Evolutionary conservation across 2,797 vertebrate genomes (phyloP), one percentile per base, ranked within the genome.

Genomic region (Dendrocincla tyrannina): DNA sequence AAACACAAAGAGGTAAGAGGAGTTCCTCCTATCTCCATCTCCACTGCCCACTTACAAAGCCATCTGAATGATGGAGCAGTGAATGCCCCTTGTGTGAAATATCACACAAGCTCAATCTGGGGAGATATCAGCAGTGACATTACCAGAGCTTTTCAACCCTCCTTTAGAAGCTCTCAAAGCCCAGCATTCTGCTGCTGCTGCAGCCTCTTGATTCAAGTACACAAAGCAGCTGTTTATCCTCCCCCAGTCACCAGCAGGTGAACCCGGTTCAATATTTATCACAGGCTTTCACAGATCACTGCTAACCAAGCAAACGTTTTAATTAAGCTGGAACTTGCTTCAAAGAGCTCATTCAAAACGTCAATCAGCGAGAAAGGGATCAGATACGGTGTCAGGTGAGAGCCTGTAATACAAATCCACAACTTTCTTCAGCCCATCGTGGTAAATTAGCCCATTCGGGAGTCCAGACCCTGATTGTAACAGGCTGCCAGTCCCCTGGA

Each of bases 231-330:
- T 99, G 99, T 99, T 99, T 99, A 99, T 99, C 98, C 98, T 98
- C 97, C 97, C 98, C 76, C 98, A 98, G 99, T 99, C 99, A 99
- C 99, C 99, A 99, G 99, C 98, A 98, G 98, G 99, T 99, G 99
- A 99, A 99, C 99, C 98, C 99, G 66, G 99, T 99, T 99, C 99
- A 99, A 99, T 99, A 99, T 99, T 99, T 99, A 99, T 99, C 99
- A 99, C 99, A 95, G 99, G 99, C 99, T 99, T 99, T 99, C 98
- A 99, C 99, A 99, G 99, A 99, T 99, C 99, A 99, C 98, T 98
- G 98, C 98, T 98, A 99, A 98, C 99, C 98, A 98, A 99, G 99
- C 98, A 99, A 99, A 99, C 98, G 98, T 99, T 99, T 99, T 99
- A 99, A 99, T 99, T 99, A 99, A 99, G 99, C 99, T 99, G 99